Conservation (phyloP, 2,888 invertebrate genomes). For the Nebria salina region DNA sequence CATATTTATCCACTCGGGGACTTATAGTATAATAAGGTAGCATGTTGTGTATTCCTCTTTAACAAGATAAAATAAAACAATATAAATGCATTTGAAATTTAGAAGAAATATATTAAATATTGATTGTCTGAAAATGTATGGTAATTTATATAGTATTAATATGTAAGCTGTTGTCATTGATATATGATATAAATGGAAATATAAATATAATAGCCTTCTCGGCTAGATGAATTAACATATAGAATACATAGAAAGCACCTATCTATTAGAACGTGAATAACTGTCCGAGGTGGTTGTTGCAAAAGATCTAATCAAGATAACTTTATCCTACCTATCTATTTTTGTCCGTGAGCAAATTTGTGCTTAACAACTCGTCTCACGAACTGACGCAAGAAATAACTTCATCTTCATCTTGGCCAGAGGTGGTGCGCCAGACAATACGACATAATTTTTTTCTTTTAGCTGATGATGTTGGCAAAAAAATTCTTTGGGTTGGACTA, state of each 20-base stretch:
- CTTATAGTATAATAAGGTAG: too few species aligned
- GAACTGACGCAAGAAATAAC: not conserved
- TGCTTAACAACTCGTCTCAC: not conserved
- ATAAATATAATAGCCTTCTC: not conserved
- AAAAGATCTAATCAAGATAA: not conserved
- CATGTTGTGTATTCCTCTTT: too few species aligned
- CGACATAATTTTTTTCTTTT: not conserved
- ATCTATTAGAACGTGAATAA: not conserved
- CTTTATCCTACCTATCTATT: not conserved
- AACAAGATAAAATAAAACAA: too few species aligned
- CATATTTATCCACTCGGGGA: too few species aligned
- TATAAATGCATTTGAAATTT: too few species aligned
- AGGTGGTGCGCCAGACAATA: not conserved
- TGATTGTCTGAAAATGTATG: too few species aligned
- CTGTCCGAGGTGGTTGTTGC: not conserved
- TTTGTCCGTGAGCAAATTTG: not conserved
- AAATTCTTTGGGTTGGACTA: conserved; percentile 8
- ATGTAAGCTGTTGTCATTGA: not conserved
- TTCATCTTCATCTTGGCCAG: not conserved
- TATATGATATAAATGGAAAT: not conserved
- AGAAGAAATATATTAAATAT: too few species aligned
- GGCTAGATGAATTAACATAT: not conserved
- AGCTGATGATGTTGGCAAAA: not conserved
- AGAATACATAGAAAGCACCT: not conserved
- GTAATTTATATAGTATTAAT: too few species aligned